Evolutionary conservation across 2,113 vertebrate species (phyloP), one percentile per base, ranked within the genome.

Genomic region (Hippopotamus amphibius): DNA sequence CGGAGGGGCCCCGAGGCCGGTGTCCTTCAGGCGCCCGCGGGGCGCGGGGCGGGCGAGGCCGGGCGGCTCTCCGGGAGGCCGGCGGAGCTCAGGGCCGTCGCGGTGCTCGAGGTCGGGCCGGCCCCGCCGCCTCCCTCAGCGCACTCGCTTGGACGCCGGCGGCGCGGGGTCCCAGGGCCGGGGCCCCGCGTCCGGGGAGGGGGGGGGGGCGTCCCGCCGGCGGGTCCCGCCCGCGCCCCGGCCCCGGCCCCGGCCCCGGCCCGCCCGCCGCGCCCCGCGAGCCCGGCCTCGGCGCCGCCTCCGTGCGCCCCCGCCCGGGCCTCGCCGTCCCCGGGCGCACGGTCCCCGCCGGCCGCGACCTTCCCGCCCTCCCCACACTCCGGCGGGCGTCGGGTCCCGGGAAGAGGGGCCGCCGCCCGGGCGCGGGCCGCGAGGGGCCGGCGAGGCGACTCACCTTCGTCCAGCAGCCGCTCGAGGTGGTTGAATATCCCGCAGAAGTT

Each of bases 401-500:
- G 50, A 21, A 33, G 16, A 68, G 17, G 69, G 77, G 33, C 77
- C 11, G 50, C 50, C 28, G 48, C 63, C 48, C 4, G 65, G 65
- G 65, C 65, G n/a, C 7, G 50, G 77, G 65, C 19, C n/a, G n/a
- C 55, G 55, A 33, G 33, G 10, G 46, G 26, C 50, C 15, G 71
- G 19, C 16, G 55, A 57, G 80, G 50, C 68, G n/a, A 33, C 92
- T 98, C 99, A 99, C 99, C 99, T 99, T 99, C 99, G 97, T 99
- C 99, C 99, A 99, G 98, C 90, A 99, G 99, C 98, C 99, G 98
- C 98, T 99, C 99, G 96, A 99, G 99, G 98, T 99, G 99, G 99
- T 99, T 99, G 98, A 99, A 99, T 98, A 99, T 99, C 98, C 99
- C 99, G 97, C 99, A 99, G 99, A 99, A 99, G 99, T 99, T 99